Percentiles rank a stretch among this genome's conserved stretches.
Evolutionary conservation across 2,888 invertebrate genomes (phyloP).

Genomic region (Eupithecia subfuscata): DNA sequence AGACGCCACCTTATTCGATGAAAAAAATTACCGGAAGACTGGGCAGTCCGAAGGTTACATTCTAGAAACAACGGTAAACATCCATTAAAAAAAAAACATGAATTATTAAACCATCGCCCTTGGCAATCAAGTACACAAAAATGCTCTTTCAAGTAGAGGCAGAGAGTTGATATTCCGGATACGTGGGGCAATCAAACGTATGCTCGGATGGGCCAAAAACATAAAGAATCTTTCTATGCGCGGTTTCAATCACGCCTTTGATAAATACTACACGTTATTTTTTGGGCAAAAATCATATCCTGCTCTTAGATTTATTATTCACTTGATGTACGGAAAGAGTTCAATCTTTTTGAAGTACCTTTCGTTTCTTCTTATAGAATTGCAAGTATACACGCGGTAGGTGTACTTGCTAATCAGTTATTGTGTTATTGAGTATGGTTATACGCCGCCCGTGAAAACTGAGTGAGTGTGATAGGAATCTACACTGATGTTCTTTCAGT

Average conservation of each 20-base stretch:
- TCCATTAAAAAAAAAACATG: neutral
- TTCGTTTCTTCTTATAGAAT: neutral
- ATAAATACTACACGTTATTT: constrained; percentile 4
- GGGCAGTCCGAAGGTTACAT: neutral
- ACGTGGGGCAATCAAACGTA: constrained; percentile 1
- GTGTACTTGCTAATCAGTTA: neutral
- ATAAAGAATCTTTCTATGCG: neutral
- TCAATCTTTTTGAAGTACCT: neutral
- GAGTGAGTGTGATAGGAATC: too few species aligned
- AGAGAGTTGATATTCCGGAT: neutral
- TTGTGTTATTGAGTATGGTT: neutral
- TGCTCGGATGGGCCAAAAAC: constrained; percentile 3
- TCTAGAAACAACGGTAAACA: neutral
- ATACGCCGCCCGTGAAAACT: neutral
- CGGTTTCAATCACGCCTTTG: constrained; percentile 11
- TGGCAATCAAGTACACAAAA: neutral
- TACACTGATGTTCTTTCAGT: too few species aligned
- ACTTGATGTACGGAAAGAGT: neutral
- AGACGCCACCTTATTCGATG: neutral
- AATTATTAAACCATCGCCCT: neutral
- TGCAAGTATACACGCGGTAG: too few species aligned
- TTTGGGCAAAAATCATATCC: neutral
- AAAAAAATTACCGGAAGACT: neutral
- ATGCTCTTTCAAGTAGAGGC: neutral
- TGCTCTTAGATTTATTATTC: constrained; percentile 5